These are phyloP conservation scores for Corythornis cristatus DNA, from an alignment of 2,113 vertebrate genomes.

Conservation along the genomic window DNA sequence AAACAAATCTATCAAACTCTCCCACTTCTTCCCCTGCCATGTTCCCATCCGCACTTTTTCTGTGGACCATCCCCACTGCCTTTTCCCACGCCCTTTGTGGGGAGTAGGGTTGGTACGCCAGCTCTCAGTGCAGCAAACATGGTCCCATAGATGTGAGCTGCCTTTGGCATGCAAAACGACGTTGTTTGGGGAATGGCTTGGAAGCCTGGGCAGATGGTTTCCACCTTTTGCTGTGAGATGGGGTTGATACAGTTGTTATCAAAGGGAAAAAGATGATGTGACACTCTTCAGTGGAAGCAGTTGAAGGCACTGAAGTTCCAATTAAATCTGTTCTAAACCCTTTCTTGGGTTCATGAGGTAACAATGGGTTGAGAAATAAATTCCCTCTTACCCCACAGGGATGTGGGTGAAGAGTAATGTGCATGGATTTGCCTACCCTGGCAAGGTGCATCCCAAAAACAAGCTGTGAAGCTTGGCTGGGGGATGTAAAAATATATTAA, in stretches of 20 bases:
- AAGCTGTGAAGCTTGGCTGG: neutral
- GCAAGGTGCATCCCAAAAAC: neutral
- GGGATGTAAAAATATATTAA: neutral
- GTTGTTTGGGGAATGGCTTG: neutral
- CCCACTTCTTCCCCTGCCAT: conserved; percentile 2
- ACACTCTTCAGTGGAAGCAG: rapidly evolving
- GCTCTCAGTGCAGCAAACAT: neutral
- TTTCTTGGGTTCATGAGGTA: neutral
- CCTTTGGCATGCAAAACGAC: neutral
- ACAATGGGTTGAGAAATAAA: neutral
- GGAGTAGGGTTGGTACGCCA: neutral
- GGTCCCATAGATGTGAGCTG: neutral
- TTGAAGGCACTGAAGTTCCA: rapidly evolving
- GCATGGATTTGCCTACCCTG: neutral
- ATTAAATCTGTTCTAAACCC: neutral
- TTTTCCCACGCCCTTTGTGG: conserved; percentile 37
- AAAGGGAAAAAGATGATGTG: rapidly evolving
- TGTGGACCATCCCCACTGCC: neutral
- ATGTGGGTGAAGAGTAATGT: neutral
- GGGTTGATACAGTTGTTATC: neutral
- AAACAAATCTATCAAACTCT: conserved; percentile 25
- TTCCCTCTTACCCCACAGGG: rapidly evolving
- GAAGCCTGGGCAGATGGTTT: neutral
- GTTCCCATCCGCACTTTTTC: neutral
- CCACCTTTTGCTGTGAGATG: neutral